Percentiles rank a stretch among this genome's conserved stretches.
phyloP scores from a whole-genome alignment of 2,113 vertebrate genomes.

The Potamarius usumacintae region DNA sequence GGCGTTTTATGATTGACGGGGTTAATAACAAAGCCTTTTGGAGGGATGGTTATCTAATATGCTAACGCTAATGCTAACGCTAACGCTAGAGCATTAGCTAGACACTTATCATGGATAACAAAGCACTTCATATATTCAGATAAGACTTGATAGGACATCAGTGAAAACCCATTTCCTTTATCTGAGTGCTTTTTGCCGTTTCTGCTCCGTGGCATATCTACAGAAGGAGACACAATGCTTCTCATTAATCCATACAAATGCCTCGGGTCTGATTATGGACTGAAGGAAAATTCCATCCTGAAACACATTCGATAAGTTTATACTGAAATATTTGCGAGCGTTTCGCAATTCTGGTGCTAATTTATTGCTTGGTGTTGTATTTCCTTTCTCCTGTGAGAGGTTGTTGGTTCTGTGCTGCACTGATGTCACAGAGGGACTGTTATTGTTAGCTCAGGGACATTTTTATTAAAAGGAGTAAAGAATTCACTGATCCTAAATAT shows the following conservation, averaged over 20 bases:
- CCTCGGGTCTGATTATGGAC: neutral
- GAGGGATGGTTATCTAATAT: neutral
- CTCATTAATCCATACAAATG: neutral
- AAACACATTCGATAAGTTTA: neutral
- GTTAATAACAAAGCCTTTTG: neutral
- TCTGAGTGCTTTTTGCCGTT: neutral
- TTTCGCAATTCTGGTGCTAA: neutral
- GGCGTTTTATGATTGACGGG: neutral
- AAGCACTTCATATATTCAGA: conserved; percentile 9
- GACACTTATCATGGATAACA: neutral
- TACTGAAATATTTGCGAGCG: neutral
- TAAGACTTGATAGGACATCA: neutral
- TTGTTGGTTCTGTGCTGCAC: neutral
- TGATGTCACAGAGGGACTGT: too few relatives aligned
- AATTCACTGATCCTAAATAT: neutral
- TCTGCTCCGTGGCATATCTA: neutral
- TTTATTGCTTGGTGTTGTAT: neutral
- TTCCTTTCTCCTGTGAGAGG: neutral
- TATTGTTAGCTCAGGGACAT: neutral
- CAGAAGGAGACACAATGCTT: neutral
- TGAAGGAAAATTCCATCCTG: neutral
- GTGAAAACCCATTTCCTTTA: neutral
- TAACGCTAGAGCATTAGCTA: neutral
- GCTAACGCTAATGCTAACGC: neutral
- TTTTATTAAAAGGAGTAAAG: neutral